Base-by-base conservation (phyloP, 2,888 invertebrate species). In the Spatulosminthurus flaviceps region DNA sequence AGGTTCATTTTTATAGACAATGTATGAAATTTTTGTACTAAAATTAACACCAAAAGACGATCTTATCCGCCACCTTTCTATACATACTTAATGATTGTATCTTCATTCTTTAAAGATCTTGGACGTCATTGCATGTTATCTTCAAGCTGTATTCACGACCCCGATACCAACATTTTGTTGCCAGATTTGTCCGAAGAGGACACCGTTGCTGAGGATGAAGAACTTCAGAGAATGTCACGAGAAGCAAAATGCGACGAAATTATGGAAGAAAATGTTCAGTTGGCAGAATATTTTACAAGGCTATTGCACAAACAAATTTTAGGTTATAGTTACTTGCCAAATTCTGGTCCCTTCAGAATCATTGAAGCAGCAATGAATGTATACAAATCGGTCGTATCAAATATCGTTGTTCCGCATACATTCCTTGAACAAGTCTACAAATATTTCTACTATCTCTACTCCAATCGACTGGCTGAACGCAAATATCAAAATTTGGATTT, bases 371-470 rank as follows among this genome's bases (percentile, higher is more conserved):
- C 51, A 2, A 4, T 72, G 26, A 24, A 51, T 2, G 42, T 42
- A 16, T 72, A 43, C 24, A 72, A 72, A 72, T 9, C 22, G 1
- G 24, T 19, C 26, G 24, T 72, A 9, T 24, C 41, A 22, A 51
- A 72, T 21, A 51, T 26, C 16, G 28, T 72, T 4, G 72, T 72
- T 21, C n/a, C 72, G 16, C 72, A 72, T 72, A 13, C 0, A 26
- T 72, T 72, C n/a, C 16, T 72, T 9, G 72, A 72, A 24, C 72
- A 72, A 72, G 26, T 72, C 22, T 72, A 34, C 51, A 72, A 72
- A 51, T 72, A 72, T n/a, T 72, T 72, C 19, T 72, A 34, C 19
- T 72, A 72, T 26, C 51, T 72, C 16, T 72, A 72, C 26, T 43
- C 24, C 41, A 42, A 72, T 22, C 21, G 24, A 0, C 22, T 51